phyloP scores from a whole-genome alignment of 1,140 invertebrate genomes.

The Lamellibrachia luymesi region DNA sequence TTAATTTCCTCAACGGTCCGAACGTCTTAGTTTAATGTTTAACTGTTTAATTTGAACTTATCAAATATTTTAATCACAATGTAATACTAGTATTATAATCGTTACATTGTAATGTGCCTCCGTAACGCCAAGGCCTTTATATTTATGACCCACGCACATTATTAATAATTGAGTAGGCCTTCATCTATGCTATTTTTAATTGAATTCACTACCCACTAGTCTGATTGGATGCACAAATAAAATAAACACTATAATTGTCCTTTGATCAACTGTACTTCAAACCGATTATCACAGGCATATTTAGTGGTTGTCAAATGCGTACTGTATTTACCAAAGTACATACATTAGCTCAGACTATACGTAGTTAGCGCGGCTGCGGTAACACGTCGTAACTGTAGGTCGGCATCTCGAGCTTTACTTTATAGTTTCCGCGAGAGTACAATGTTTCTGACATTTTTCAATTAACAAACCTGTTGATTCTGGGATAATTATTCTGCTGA shows the following conservation, averaged over 20 bases:
- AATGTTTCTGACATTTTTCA: no score
- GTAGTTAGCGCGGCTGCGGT: neutral
- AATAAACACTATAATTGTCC: neutral
- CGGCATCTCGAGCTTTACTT: no score
- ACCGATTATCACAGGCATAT: neutral
- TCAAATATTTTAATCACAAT: neutral
- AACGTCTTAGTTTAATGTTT: no score
- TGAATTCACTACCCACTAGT: neutral
- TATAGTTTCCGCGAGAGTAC: no score
- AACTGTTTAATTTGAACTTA: no score
- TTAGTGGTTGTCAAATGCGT: neutral
- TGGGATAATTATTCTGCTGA: no score
- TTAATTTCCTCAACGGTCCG: no score
- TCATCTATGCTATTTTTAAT: neutral
- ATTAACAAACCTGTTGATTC: no score
- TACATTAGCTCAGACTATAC: neutral
- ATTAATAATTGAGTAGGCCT: neutral
- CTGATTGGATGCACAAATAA: neutral
- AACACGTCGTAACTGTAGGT: neutral
- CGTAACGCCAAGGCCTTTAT: neutral
- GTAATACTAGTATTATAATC: neutral
- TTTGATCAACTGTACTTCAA: neutral
- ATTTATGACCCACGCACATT: neutral
- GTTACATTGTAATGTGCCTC: neutral
- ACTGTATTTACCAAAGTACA: neutral